Evolutionary conservation across 1,140 invertebrate species (phyloP).

Genomic region (Apocrypta bakeri): DNA sequence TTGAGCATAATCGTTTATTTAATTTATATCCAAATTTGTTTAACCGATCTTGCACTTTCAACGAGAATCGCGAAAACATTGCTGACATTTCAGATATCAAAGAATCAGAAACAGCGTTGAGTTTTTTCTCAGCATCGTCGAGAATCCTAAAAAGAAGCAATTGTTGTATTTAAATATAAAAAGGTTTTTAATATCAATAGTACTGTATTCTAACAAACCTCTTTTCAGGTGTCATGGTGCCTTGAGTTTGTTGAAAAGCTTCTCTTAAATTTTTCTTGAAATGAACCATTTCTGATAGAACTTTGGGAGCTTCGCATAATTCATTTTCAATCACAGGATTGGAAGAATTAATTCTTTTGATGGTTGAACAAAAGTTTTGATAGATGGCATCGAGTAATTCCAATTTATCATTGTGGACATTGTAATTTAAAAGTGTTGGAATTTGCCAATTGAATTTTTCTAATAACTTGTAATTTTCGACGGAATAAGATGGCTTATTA

Average conservation of each 20-base stretch:
- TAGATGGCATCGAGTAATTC: constrained; percentile 28
- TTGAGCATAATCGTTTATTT: constrained; percentile 38
- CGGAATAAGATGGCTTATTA: not conserved
- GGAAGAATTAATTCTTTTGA: constrained; percentile 37
- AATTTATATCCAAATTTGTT: constrained; percentile 43
- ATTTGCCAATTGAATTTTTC: constrained; percentile 18
- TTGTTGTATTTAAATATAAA: not conserved
- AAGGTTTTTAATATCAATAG: constrained; percentile 2
- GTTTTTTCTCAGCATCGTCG: constrained; percentile 35
- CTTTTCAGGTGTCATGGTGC: constrained; percentile 15
- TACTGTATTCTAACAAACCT: constrained; percentile 22
- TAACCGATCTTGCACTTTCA: constrained; percentile 48
- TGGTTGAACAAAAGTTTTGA: constrained; percentile 38
- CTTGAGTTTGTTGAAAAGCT: constrained; percentile 15
- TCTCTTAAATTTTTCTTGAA: constrained; percentile 46
- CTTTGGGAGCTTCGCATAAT: constrained; percentile 43
- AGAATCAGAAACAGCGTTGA: constrained; percentile 39
- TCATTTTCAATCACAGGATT: constrained; percentile 1
- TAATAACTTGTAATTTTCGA: constrained; percentile 1
- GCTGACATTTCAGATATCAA: constrained; percentile 43
- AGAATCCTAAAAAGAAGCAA: constrained; percentile 45
- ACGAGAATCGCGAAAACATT: constrained; percentile 35
- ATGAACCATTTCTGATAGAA: constrained; percentile 39
- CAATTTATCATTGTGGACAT: constrained; percentile 22
- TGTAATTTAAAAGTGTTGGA: constrained; percentile 22